phyloP scores from a whole-genome alignment of 2,797 vertebrate species.

The Botia kubotai region DNA sequence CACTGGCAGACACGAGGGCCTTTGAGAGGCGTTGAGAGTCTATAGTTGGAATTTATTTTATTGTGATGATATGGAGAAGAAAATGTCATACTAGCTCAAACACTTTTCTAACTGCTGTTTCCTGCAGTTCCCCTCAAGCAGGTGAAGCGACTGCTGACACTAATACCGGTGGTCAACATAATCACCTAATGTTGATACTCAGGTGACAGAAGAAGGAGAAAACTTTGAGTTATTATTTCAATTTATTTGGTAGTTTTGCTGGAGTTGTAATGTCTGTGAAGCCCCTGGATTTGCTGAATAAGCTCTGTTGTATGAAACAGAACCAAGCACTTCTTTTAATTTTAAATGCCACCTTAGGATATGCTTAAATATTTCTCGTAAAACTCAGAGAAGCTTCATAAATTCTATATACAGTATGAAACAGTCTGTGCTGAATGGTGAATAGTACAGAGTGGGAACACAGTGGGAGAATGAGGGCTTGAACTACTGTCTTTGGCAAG shows the following conservation, averaged over 20 bases:
- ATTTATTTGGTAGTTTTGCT: neutral
- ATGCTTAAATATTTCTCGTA: constrained; percentile 8
- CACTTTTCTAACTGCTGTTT: constrained; percentile 14
- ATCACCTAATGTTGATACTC: constrained; percentile 31
- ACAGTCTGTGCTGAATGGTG: constrained; percentile 11
- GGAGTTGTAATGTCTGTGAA: constrained; percentile 7
- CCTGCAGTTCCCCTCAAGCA: constrained; percentile 29
- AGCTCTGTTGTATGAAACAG: neutral
- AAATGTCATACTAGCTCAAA: constrained; percentile 32
- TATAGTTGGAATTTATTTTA: constrained; percentile 37
- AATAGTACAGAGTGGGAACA: neutral
- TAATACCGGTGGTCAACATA: neutral
- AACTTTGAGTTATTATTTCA: neutral
- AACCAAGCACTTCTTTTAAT: neutral
- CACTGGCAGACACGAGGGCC: neutral
- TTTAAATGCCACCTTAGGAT: neutral
- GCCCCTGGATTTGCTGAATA: neutral
- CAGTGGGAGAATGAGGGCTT: neutral
- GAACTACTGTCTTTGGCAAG: neutral
- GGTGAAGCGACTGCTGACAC: constrained; percentile 27
- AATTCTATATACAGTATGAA: neutral
- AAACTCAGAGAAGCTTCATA: neutral
- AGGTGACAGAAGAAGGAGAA: neutral
- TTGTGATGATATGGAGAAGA: constrained; percentile 27
- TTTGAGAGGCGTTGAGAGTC: constrained; percentile 28